phyloP scores from a whole-genome alignment of 2,888 invertebrate species.

The Andrena chrysosceles region DNA sequence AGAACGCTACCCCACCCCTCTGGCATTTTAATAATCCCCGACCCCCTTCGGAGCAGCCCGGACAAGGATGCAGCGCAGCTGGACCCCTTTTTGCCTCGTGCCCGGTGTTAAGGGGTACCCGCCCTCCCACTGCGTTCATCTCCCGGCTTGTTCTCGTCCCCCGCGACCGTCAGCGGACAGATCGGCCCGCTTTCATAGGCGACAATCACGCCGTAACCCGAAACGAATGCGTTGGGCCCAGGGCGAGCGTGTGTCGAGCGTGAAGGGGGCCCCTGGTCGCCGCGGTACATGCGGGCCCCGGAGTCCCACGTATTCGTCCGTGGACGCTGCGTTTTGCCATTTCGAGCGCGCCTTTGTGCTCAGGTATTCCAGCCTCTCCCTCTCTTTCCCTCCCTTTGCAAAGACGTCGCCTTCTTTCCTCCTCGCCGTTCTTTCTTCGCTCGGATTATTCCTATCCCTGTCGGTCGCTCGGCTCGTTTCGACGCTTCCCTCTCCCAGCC shows the following conservation, averaged over 20 bases:
- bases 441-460: slow-evolving; percentile 39
- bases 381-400: neutral
- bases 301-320: slow-evolving; percentile 19
- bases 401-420: slow-evolving; percentile 22
- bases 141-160: slow-evolving; percentile 56
- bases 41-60: slow-evolving; percentile 77
- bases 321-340: slow-evolving; percentile 49
- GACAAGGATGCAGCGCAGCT: slow-evolving; percentile 75
- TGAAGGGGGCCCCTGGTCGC: slow-evolving; percentile 27
- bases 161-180: slow-evolving; percentile 43
- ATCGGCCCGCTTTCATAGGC: slow-evolving; percentile 54
- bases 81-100: slow-evolving; percentile 79
- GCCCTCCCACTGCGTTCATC: slow-evolving; percentile 78
- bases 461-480: neutral
- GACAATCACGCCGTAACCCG: slow-evolving; percentile 59
- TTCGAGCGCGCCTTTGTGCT: slow-evolving; percentile 62
- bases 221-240: slow-evolving; percentile 53
- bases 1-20: slow-evolving; percentile 63
- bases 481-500: neutral
- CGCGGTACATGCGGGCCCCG: slow-evolving; percentile 43
- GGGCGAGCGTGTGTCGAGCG: slow-evolving; percentile 22
- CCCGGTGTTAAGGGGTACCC: slow-evolving; percentile 79
- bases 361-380: slow-evolving; percentile 42
- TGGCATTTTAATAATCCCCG: slow-evolving; percentile 80
- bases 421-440: slow-evolving; percentile 41